phyloP scores from a whole-genome alignment of 37 sponge, comb jelly and placozoan species.

The Tethya wilhelma region DNA sequence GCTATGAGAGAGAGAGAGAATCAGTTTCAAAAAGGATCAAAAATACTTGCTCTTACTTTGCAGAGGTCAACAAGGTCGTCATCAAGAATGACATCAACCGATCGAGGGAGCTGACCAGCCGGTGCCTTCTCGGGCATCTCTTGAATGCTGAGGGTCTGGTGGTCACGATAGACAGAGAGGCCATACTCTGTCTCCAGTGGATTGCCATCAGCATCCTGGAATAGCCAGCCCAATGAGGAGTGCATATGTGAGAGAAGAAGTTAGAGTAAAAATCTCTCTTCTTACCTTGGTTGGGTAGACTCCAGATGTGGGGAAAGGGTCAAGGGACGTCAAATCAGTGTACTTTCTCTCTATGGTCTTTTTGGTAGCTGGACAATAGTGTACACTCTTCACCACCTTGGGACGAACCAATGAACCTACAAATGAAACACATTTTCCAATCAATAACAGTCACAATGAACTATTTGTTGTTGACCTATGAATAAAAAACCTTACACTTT shows the following conservation, averaged over 20 bases:
- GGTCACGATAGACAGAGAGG: conserved; percentile 87
- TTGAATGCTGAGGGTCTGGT: conserved; percentile 96
- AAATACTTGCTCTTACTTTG: conserved; percentile 56
- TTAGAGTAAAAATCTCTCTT: too few relatives aligned
- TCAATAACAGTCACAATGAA: too few relatives aligned
- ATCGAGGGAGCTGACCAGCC: conserved; percentile 97
- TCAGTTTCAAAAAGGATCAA: neutral
- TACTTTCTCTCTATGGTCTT: conserved; percentile 95
- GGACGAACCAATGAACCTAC: conserved; percentile 88
- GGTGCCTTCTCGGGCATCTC: conserved; percentile 99
- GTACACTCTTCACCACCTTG: conserved; percentile 98
- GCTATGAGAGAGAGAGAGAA: conserved; percentile 34
- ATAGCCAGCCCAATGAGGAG: too few relatives aligned
- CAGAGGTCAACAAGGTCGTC: conserved; percentile 94
- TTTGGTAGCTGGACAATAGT: conserved; percentile 96
- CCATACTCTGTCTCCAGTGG: conserved; percentile 99
- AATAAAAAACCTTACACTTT: conserved; percentile 66
- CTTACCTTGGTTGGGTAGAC: conserved; percentile 94
- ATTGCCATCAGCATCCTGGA: conserved; percentile 94
- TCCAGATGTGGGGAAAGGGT: conserved; percentile 80
- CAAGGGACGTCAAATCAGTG: conserved; percentile 94
- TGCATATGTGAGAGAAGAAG: too few relatives aligned
- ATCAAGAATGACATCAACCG: conserved; percentile 91
- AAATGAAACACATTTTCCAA: neutral
- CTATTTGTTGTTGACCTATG: neutral